Percentiles rank a stretch among this genome's conserved stretches.
These are phyloP conservation scores for Colletes gigas DNA, from an alignment of 1,140 invertebrate species.

Conservation along the genomic window DNA sequence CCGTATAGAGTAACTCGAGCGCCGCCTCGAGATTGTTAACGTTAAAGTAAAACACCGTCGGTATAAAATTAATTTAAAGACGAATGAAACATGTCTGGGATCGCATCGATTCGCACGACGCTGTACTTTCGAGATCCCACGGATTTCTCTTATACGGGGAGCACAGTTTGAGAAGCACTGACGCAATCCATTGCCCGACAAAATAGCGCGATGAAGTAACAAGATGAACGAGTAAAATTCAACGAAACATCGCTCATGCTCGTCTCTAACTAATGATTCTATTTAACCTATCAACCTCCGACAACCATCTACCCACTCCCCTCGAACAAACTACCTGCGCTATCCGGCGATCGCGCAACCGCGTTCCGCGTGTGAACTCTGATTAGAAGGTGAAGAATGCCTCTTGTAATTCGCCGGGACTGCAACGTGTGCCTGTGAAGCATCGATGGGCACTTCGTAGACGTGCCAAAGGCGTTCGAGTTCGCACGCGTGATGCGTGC, in stretches of 20 bases:
- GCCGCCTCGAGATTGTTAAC: too few relatives aligned
- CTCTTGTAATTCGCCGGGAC: constrained; percentile 45
- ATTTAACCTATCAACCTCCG: constrained; percentile 27
- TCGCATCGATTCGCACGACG: too few relatives aligned
- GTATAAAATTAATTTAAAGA: too few relatives aligned
- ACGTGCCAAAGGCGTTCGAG: constrained; percentile 8
- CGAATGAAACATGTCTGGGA: too few relatives aligned
- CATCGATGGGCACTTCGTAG: constrained; percentile 24
- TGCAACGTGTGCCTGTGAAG: not conserved
- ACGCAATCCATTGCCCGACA: not conserved
- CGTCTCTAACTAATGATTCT: constrained; percentile 11
- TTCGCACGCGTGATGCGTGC: not conserved
- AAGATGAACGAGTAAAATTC: not conserved
- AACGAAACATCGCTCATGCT: not conserved
- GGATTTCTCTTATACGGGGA: too few relatives aligned
- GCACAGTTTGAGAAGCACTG: too few relatives aligned
- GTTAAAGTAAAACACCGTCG: too few relatives aligned
- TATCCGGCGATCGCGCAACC: constrained; percentile 24
- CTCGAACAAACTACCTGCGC: constrained; percentile 11
- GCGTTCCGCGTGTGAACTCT: constrained; percentile 16
- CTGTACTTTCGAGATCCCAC: too few relatives aligned
- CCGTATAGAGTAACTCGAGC: too few relatives aligned
- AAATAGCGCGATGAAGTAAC: not conserved
- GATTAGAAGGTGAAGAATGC: constrained; percentile 60
- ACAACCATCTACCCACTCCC: constrained; percentile 5